Conservation (phyloP, 2,113 vertebrate species). For the Cyprinus carpio region DNA sequence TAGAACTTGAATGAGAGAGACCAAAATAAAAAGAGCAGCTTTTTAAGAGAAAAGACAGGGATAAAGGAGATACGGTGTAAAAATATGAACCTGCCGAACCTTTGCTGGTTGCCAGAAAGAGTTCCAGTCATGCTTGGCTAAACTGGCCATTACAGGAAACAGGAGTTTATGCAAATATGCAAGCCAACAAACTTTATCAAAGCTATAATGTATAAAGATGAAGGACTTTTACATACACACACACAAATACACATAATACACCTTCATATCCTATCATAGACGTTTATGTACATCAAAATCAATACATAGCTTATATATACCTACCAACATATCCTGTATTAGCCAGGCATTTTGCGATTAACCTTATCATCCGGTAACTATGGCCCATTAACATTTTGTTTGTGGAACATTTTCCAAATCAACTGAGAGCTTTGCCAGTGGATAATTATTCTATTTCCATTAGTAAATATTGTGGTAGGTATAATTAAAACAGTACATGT, state of each 20-base stretch:
- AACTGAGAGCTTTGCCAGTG: neutral
- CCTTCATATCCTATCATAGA: neutral
- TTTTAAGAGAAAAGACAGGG: neutral
- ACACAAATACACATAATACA: neutral
- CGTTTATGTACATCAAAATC: neutral
- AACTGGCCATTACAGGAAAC: constrained; percentile 67
- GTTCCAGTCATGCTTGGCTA: constrained; percentile 57
- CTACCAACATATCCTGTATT: neutral
- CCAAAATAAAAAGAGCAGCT: neutral
- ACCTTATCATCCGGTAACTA: neutral
- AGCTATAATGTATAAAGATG: neutral
- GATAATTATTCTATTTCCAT: neutral
- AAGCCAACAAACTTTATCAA: neutral
- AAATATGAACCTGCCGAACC: constrained; percentile 6
- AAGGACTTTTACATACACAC: neutral
- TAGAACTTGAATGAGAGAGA: neutral
- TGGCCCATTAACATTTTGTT: neutral
- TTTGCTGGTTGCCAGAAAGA: constrained; percentile 48
- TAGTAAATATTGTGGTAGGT: neutral
- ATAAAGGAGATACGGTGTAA: neutral
- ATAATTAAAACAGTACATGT: neutral
- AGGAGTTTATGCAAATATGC: constrained; percentile 27
- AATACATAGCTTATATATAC: neutral
- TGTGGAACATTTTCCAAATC: neutral
- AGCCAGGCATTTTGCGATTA: neutral